Base-by-base conservation (phyloP, 2,888 invertebrate genomes). In the Epinotia ramella region DNA sequence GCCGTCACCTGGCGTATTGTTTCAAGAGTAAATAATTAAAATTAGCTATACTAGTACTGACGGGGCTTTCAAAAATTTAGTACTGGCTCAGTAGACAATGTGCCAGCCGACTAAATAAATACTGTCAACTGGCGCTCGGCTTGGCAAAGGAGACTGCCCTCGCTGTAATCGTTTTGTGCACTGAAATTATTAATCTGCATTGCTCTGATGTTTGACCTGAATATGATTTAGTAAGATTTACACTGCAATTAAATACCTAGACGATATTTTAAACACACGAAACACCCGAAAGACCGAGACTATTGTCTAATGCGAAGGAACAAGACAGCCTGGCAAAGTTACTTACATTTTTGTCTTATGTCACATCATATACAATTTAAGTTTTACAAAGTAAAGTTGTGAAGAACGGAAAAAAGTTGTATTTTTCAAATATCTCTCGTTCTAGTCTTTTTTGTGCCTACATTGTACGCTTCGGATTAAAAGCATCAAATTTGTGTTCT, bases 21-120 rank as follows among this genome's bases (percentile, higher is more conserved):
- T 73, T 71, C 59, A 66, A 65, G 59, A 59, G 59, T 66, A 71
- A 66, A 75, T 75, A 75, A 66, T 75, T 72, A 76, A 76, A 76
- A 76, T 76, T 67, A 76, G 66, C 67, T n/a, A n/a, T n/a, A n/a
- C n/a, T 76, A 70, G 70, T 71, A 70, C 76, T 57, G 57, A n/a
- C 65, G 49, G 28, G 63, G 57, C 18, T 73, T 73, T 73, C 67
- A 64, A 56, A n/a, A 64, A 57, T 64, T 65, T 71, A 72, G 66
- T 73, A 60, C 60, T 49, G 60, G 70, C 59, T 49, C 49, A 40
- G 64, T 12, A 40, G 59, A 73, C 20, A 65, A n/a, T 28, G 62
- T 67, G 71, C 71, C 59, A 53, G 76, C 62, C 71, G 56, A 67
- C 66, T 70, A 76, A 75, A 76, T 76, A 72, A 76, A 76, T 46